phyloP scores from a whole-genome alignment of 2,797 vertebrate genomes.

The Phaenicophaeus curvirostris region DNA sequence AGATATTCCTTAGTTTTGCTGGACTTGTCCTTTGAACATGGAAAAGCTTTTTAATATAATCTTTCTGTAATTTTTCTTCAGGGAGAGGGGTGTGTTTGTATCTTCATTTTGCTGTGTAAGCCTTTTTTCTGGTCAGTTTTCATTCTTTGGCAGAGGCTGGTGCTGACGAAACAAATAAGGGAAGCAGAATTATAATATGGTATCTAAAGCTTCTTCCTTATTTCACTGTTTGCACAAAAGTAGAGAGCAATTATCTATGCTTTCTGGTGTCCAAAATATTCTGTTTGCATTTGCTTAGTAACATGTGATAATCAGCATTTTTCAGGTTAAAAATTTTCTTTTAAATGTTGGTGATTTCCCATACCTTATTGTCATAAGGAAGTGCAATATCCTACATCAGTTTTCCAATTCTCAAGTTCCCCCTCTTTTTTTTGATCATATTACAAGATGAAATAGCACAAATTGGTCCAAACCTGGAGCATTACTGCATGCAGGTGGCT shows the following conservation, averaged over 20 bases:
- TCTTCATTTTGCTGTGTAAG: neutral
- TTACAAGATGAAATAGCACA: neutral
- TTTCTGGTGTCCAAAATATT: neutral
- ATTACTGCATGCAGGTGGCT: neutral
- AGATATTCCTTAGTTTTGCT: slow-evolving; percentile 6
- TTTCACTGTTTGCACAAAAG: neutral
- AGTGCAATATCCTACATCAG: neutral
- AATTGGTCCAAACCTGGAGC: neutral
- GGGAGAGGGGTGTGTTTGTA: rapidly evolving
- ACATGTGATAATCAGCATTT: neutral
- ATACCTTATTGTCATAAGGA: neutral
- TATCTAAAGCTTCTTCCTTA: neutral
- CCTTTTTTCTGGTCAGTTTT: neutral
- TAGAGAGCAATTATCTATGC: neutral
- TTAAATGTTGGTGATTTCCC: neutral
- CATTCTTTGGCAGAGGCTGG: neutral
- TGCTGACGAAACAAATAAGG: neutral
- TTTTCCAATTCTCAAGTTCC: neutral
- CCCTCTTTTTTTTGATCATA: neutral
- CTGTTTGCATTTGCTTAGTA: neutral
- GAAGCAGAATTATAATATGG: neutral
- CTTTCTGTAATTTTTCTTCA: neutral
- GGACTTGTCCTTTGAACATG: neutral
- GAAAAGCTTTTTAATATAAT: neutral
- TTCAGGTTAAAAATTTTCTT: neutral